Percentiles rank a stretch among this genome's conserved stretches.
Evolutionary conservation across 2,113 vertebrate species (phyloP).

Genomic region (Vulpes lagopus): DNA sequence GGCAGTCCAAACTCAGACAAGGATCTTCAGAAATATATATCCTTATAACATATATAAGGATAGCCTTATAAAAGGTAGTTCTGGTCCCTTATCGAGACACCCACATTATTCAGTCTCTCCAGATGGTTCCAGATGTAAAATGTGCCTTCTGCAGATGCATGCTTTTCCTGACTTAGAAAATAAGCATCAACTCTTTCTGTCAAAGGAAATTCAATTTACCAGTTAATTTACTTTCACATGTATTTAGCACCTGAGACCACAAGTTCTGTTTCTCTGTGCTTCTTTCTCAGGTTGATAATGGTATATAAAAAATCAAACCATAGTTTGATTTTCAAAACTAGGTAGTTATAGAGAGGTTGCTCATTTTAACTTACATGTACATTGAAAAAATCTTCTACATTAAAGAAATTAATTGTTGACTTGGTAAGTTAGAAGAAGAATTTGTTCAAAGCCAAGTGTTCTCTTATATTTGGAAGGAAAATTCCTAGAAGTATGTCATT

Average conservation of each 20-base stretch:
- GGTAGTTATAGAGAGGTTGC: neutral
- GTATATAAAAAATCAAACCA: neutral
- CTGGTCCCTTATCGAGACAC: neutral
- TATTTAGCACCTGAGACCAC: neutral
- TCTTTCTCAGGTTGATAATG: neutral
- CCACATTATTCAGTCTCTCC: neutral
- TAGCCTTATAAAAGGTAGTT: neutral
- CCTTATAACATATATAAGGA: no score
- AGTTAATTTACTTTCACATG: slow-evolving; percentile 8
- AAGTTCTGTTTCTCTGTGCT: neutral
- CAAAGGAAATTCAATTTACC: neutral
- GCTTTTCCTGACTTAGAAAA: neutral
- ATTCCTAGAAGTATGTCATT: neutral
- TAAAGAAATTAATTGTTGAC: neutral
- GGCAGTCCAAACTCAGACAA: neutral
- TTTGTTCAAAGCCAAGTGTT: neutral
- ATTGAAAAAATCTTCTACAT: neutral
- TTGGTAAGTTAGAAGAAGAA: neutral
- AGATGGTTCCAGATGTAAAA: neutral
- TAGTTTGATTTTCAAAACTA: neutral
- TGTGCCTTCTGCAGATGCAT: neutral
- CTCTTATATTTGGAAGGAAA: neutral
- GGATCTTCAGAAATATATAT: neutral
- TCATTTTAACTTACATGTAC: neutral
- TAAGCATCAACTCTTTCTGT: neutral